Evolutionary conservation across 2,797 vertebrate species (phyloP), one percentile per base, ranked within the genome.

Genomic region (Manis pentadactyla): DNA sequence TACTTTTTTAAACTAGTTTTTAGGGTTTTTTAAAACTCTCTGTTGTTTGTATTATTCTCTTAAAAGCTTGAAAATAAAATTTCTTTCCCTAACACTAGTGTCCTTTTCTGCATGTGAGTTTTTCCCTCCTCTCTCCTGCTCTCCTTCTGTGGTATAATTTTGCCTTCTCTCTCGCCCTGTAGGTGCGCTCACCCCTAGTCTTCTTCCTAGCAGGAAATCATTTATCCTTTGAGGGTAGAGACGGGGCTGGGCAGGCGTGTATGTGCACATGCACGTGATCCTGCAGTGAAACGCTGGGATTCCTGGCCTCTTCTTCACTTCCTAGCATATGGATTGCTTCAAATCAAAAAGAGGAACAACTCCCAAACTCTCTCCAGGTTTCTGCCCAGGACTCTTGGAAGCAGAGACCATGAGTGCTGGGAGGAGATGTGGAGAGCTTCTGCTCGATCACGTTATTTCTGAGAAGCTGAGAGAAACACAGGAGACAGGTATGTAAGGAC

Each of bases 1-100:
- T 98, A 98, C 98, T 99, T 98, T 98, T 98, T 98, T 98, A 98
- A 98, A 98, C 98, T 98, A 98, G 98, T 98, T 98, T 98, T 98
- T 98, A 98, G 98, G 97, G 97, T 98, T 97, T 98, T 98, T 98
- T 98, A 98, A 98, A 98, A 98, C 98, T 98, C 98, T 98, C 98
- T 98, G 97, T 98, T 98, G 98, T 98, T 98, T 98, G 98, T 98
- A 98, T 98, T 98, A 98, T 98, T 98, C 98, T 98, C 98, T 98
- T 98, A 98, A 97, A 97, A 98, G 97, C 98, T 98, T 98, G 98
- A 98, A 98, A 99, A 98, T 99, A 98, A 99, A 99, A 98, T 97
- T 96, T 98, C 97, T 99, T 99, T 98, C 98, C 98, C 98, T 98
- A 98, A 39, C 0, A 59, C 85, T 93, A 81, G 97, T 98, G 98